phyloP scores from a whole-genome alignment of 2,797 vertebrate species.

The Hozukius guyotensis region DNA sequence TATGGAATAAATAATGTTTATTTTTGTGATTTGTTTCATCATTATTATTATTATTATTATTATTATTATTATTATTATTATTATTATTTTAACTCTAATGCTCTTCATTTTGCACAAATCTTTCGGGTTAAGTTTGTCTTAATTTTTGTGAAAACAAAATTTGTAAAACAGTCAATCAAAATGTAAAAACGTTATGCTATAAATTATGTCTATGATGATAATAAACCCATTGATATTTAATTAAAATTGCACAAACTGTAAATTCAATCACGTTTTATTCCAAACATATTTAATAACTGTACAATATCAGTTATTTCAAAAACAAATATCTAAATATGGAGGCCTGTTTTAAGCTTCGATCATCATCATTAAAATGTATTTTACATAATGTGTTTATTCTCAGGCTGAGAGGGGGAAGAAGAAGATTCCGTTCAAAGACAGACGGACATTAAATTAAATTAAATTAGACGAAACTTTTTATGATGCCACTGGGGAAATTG shows the following conservation, averaged over 20 bases:
- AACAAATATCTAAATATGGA: background rate
- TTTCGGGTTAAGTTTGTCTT: background rate
- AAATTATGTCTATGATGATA: background rate
- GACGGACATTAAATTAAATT: background rate
- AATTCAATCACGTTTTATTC: conserved; percentile 15
- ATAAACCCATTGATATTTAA: background rate
- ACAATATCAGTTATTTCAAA: background rate
- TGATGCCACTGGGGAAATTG: conserved; percentile 20
- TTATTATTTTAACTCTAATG: no score
- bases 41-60: no score
- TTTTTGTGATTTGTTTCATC: background rate
- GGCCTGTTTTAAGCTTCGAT: background rate
- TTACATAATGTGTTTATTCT: background rate
- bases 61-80: no score
- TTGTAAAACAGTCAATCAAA: background rate
- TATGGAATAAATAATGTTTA: background rate
- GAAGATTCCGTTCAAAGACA: background rate
- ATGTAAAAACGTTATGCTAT: background rate
- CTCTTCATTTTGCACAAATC: background rate
- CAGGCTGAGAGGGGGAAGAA: background rate
- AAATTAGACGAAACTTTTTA: conserved; percentile 41
- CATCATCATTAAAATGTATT: background rate
- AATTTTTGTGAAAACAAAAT: background rate
- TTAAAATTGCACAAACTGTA: background rate
- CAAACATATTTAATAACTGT: background rate